A percentile compares a stretch with the other conserved stretches of the same genome.
These are phyloP conservation scores for Babyrousa celebensis DNA, from an alignment of 2,797 vertebrate species.

Conservation along the genomic window DNA sequence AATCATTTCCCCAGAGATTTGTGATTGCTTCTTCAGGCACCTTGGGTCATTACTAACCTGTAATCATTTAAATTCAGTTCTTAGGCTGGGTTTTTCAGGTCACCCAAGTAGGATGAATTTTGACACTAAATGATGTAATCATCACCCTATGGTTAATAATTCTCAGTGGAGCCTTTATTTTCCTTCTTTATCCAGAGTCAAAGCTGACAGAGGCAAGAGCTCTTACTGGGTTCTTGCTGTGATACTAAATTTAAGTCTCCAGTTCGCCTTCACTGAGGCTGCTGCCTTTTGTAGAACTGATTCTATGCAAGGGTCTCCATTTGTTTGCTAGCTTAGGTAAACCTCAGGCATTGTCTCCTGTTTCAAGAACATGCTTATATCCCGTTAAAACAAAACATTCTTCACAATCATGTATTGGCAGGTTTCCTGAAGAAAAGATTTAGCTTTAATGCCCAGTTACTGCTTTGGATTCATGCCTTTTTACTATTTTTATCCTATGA, in stretches of 20 bases:
- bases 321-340: neutral
- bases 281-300: neutral
- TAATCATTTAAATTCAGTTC: neutral
- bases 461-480: neutral
- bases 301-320: neutral
- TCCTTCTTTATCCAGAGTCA: neutral
- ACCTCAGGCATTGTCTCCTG: neutral
- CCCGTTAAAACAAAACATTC: neutral
- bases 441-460: neutral
- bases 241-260: slow-evolving; percentile 40
- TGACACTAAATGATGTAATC: neutral
- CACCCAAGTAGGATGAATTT: neutral
- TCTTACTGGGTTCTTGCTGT: neutral
- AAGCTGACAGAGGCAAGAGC: neutral
- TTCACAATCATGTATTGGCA: neutral
- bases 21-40: neutral
- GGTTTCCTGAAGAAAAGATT: slow-evolving; percentile 50
- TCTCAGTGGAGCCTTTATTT: slow-evolving; percentile 27
- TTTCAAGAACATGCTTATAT: neutral
- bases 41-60: neutral
- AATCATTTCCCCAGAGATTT: neutral
- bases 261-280: neutral
- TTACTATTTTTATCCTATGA: slow-evolving; percentile 12
- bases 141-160: neutral
- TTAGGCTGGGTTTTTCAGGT: neutral